Conservation (phyloP, 2,797 vertebrate species). For the Pseudopleuronectes americanus region DNA sequence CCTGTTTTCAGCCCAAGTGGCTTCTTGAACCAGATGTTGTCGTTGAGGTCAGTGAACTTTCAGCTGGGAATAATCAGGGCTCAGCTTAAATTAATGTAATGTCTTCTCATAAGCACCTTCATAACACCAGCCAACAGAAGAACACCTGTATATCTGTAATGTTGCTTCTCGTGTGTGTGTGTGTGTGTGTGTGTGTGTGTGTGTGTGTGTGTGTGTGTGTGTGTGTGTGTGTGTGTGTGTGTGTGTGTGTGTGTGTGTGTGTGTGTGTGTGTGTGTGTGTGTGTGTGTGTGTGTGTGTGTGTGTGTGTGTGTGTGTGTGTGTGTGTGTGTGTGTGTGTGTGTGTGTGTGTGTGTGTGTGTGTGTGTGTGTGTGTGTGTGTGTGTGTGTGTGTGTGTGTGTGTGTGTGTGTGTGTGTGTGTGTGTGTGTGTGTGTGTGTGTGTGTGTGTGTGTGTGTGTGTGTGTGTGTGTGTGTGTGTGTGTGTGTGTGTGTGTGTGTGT, state of each 20-base stretch:
- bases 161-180: conserved; percentile 5
- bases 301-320: neutral
- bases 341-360: neutral
- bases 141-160: conserved; percentile 21
- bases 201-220: conserved; percentile 8
- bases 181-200: neutral
- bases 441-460: conserved; percentile 8
- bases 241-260: neutral
- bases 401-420: neutral
- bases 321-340: conserved; percentile 8
- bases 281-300: neutral
- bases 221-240: neutral
- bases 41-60: conserved; percentile 1
- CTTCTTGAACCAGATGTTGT: conserved; percentile 10
- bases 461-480: neutral
- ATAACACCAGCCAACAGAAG: conserved; percentile 34
- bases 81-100: neutral
- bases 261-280: conserved; percentile 8
- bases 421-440: neutral
- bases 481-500: conserved; percentile 2
- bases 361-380: neutral
- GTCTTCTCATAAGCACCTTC: conserved; percentile 11
- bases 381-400: conserved; percentile 8
- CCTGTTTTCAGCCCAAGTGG: neutral
- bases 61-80: conserved; percentile 1